Evolutionary conservation across 2,113 vertebrate genomes (phyloP).

Genomic region (Castor canadensis): DNA sequence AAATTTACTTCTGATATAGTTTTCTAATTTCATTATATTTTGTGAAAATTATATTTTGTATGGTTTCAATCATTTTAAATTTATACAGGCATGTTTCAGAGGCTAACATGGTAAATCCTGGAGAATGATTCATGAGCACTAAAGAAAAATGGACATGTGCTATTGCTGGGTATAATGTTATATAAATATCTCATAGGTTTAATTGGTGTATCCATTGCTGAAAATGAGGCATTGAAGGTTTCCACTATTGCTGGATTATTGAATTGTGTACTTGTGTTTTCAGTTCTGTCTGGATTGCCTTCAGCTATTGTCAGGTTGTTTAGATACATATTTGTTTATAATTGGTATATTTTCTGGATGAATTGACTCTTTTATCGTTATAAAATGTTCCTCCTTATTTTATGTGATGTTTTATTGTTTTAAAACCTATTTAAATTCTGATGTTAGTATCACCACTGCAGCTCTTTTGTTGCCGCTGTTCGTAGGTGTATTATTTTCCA

Average conservation of each 20-base stretch:
- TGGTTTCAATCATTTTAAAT: not conserved
- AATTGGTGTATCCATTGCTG: not conserved
- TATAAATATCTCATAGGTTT: not conserved
- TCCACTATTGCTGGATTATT: not conserved
- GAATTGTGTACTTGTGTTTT: not conserved
- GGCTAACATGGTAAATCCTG: not conserved
- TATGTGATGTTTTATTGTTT: not conserved
- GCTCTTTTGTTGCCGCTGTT: not conserved
- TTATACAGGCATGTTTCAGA: not conserved
- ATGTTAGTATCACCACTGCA: not conserved
- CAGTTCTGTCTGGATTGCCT: not conserved
- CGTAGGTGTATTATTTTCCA: not conserved
- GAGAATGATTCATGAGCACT: not conserved
- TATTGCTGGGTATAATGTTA: not conserved
- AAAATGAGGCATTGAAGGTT: not conserved
- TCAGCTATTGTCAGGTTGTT: not conserved
- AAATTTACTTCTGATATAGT: not conserved
- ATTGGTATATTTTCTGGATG: not conserved
- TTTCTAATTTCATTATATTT: not conserved
- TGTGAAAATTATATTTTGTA: not conserved
- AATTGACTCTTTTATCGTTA: not conserved
- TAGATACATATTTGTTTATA: not conserved
- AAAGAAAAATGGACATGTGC: not conserved
- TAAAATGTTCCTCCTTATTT: not conserved
- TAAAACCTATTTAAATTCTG: conserved; percentile 1